phyloP scores from a whole-genome alignment of 2,797 vertebrate genomes.

The Catharus ustulatus region DNA sequence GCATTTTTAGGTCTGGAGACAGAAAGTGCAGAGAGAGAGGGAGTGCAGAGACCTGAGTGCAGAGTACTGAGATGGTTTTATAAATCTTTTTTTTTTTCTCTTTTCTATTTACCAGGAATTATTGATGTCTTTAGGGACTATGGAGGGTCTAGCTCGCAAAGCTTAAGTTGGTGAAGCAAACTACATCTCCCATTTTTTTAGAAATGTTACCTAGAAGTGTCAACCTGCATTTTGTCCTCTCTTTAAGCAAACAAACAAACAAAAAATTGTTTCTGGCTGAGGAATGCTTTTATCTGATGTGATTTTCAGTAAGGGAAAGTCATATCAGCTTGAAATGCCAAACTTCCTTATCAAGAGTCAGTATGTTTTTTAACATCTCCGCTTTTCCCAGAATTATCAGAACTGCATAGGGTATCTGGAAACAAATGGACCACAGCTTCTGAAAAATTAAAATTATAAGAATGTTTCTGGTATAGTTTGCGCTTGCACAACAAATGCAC shows the following conservation, averaged over 20 bases:
- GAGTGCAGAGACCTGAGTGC: neutral
- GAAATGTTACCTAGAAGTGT: neutral
- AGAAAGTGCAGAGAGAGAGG: neutral
- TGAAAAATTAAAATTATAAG: neutral
- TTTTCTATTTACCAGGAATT: neutral
- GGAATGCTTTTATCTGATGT: neutral
- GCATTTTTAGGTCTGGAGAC: slow-evolving; percentile 5
- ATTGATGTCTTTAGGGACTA: neutral
- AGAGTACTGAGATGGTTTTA: neutral
- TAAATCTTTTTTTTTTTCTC: neutral
- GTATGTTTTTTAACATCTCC: neutral
- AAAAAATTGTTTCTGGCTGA: neutral
- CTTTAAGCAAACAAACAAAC: neutral
- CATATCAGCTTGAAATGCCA: neutral
- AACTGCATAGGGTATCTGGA: neutral
- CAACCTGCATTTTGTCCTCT: neutral
- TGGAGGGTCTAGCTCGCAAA: neutral
- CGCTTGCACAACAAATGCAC: neutral
- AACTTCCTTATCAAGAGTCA: neutral
- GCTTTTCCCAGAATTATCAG: neutral
- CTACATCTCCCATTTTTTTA: neutral
- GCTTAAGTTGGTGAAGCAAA: neutral
- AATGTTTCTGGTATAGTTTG: neutral
- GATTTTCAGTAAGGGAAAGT: neutral
- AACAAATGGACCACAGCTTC: neutral